phyloP scores from a whole-genome alignment of 2,797 vertebrate genomes.

The Enteromius argenteus region DNA sequence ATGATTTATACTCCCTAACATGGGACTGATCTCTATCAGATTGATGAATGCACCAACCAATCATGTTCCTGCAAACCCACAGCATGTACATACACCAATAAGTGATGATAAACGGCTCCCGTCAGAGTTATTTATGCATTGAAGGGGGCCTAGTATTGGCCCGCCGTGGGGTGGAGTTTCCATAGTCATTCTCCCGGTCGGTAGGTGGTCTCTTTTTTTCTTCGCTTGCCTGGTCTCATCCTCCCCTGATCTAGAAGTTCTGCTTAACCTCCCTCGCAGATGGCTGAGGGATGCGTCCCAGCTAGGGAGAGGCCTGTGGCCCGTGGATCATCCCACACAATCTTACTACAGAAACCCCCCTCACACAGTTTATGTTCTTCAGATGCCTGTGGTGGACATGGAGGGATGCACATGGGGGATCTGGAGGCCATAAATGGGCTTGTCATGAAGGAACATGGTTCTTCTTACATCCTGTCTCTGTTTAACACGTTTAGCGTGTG shows the following conservation, averaged over 20 bases:
- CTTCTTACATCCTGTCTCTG: conserved; percentile 41
- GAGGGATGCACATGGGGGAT: conserved; percentile 24
- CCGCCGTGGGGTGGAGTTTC: conserved; percentile 39
- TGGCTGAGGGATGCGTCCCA: conserved; percentile 37
- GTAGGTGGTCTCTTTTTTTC: conserved; percentile 57
- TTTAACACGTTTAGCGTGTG: conserved; percentile 22
- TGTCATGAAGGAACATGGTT: conserved; percentile 10
- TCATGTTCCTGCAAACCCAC: conserved; percentile 94
- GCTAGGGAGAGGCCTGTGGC: conserved; percentile 41
- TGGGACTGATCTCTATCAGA: conserved; percentile 97
- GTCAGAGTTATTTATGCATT: conserved; percentile 88
- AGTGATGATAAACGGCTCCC: conserved; percentile 92
- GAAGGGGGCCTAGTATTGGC: conserved; percentile 46
- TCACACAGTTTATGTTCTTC: conserved; percentile 39
- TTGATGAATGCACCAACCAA: conserved; percentile 99
- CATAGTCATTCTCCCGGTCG: conserved; percentile 35
- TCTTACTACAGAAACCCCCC: conserved; percentile 25
- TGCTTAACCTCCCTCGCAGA: conserved; percentile 57
- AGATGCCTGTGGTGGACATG: conserved; percentile 32
- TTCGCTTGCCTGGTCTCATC: conserved; percentile 36
- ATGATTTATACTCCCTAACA: conserved; percentile 97
- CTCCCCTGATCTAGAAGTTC: conserved; percentile 55
- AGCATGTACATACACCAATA: conserved; percentile 95
- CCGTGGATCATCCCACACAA: conserved; percentile 14
- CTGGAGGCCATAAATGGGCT: conserved; percentile 19